Conservation (phyloP, 1,140 invertebrate species). For the Zaprionus kolodkinae region DNA sequence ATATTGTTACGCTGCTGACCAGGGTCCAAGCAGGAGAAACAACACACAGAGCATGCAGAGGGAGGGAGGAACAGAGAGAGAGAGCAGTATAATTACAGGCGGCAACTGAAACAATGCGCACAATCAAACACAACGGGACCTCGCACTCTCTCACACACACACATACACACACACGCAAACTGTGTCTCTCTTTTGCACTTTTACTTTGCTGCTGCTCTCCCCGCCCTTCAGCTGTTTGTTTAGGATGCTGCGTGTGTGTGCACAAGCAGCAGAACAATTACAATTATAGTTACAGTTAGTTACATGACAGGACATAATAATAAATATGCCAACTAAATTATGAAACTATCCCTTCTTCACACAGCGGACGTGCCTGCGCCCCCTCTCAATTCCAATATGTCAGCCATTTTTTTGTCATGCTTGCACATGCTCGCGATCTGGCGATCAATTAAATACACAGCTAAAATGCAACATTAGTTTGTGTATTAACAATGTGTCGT, state of each 20-base stretch:
- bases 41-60: neutral
- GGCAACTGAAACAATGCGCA: conserved; percentile 61
- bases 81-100: conserved; percentile 62
- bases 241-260: conserved; percentile 61
- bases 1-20: conserved; percentile 74
- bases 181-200: neutral
- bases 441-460: too few relatives aligned
- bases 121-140: conserved; percentile 47
- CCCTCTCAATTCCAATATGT: neutral
- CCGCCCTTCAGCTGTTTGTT: conserved; percentile 52
- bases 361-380: neutral
- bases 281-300: conserved; percentile 44
- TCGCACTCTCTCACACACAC: neutral
- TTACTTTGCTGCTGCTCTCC: neutral
- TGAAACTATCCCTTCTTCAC: conserved; percentile 42
- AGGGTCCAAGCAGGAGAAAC: conserved; percentile 30
- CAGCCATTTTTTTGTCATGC: neutral
- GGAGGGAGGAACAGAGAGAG: conserved; percentile 21
- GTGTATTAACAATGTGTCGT: neutral
- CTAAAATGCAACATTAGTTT: neutral
- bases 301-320: conserved; percentile 77
- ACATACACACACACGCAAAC: too few relatives aligned
- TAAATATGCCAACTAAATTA: conserved; percentile 81
- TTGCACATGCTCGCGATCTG: too few relatives aligned
- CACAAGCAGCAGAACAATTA: conserved; percentile 5